Base-by-base conservation (phyloP, 2,888 invertebrate genomes). In the Dasypogon diadema region DNA sequence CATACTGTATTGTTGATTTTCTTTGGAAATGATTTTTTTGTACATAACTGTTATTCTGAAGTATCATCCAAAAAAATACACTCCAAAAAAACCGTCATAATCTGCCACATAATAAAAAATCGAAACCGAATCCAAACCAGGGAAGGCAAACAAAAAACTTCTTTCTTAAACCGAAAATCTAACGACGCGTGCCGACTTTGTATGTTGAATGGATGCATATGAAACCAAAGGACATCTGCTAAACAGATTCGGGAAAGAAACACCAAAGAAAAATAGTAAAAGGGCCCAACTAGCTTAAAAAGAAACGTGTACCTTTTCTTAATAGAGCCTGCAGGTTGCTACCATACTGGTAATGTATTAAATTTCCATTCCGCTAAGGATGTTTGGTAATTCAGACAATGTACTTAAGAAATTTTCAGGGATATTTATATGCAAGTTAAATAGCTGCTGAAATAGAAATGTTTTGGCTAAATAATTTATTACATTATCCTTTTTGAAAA, bases 141-240 rank as follows among this genome's bases (percentile, higher is more conserved):
- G 18, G 51, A 6, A 21, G 8, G 16, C 34, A 21, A 37, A 60
- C 60, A 56, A 26, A 56, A 55, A 56, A 56, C 60, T 21, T 37
- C 16, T 60, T 60, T 18, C 14, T 37, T 37, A 37, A 60, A 60
- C 34, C 37, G 10, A 34, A 60, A 60, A 42, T 60, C 60, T 60
- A 60, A 60, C 60, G 60, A 60, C 60, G 60, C 60, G 60, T 60
- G 60, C 60, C 60, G 60, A 60, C 60, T 60, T 22, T 34, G 37
- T 60, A 60, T 37, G 60, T 37, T 60, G 37, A 14, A 12, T 60
- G 16, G 37, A 12, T 0, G 8, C n/a, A 42, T 42, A 2, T 12
- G 42, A 42, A 42, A 42, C 18, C 16, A 12, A 56, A 60, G 60
- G 60, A 60, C 60, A 60, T 60, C 60, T 60, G 60, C 21, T 60